Conservation (phyloP, 1,140 invertebrate genomes). For the Drosophila subobscura region DNA sequence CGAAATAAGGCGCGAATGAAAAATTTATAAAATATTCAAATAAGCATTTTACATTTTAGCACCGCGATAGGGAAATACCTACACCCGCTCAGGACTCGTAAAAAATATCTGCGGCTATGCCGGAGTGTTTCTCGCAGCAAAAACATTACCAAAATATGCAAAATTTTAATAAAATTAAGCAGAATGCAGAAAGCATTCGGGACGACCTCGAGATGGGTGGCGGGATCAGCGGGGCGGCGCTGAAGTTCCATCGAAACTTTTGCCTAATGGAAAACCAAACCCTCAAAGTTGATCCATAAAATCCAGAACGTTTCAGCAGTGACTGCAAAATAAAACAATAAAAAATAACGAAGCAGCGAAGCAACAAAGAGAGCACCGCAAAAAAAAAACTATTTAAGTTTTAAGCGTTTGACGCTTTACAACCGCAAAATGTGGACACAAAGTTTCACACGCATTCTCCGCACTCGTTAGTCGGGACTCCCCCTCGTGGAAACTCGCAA, state of each 20-base stretch:
- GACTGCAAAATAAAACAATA: constrained; percentile 42
- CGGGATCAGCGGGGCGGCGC: neutral
- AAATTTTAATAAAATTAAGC: constrained; percentile 62
- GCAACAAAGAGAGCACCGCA: constrained; percentile 18
- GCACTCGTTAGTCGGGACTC: too few relatives aligned
- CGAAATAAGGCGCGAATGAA: constrained; percentile 80
- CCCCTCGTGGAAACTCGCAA: constrained; percentile 28
- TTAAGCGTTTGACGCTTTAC: constrained; percentile 80
- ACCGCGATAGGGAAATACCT: constrained; percentile 39
- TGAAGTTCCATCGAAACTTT: constrained; percentile 23
- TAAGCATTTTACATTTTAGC: constrained; percentile 70
- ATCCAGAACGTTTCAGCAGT: constrained; percentile 44
- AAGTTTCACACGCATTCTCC: constrained; percentile 62
- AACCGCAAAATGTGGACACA: constrained; percentile 76
- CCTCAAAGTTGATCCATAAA: constrained; percentile 63
- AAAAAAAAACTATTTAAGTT: constrained; percentile 74
- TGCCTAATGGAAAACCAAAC: constrained; percentile 45
- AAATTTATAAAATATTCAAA: constrained; percentile 83
- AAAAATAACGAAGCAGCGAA: constrained; percentile 30
- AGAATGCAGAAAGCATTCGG: constrained; percentile 21
- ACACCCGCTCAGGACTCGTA: neutral
- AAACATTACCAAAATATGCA: constrained; percentile 50
- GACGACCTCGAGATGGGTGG: neutral
- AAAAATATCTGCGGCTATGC: constrained; percentile 49
- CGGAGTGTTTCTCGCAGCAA: neutral